Evolutionary conservation across 37 sponge, comb jelly and placozoan genomes (phyloP), one percentile per base, ranked within the genome.

Genomic region (Bolinopsis microptera): DNA sequence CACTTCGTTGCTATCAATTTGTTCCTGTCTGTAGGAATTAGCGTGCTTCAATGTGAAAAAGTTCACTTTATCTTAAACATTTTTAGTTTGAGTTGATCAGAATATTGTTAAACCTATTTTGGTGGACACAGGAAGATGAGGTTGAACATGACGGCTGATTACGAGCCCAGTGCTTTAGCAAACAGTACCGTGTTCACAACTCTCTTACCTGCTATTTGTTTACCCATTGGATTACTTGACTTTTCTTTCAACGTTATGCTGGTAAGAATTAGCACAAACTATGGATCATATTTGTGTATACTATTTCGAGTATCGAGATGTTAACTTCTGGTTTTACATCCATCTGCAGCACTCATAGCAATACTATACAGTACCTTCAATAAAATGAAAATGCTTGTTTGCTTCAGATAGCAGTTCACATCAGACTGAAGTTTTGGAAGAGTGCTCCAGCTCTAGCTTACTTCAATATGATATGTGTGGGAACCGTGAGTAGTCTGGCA

Each of bases 361-460:
- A n/a, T n/a, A n/a, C n/a, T n/a, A n/a, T n/a, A n/a, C n/a, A n/a
- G n/a, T n/a, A n/a, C n/a, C n/a, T n/a, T n/a, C n/a, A n/a, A n/a
- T n/a, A n/a, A n/a, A n/a, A n/a, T n/a, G n/a, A n/a, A n/a, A 48
- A 48, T 13, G 9, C 61, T 48, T 48, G 9, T 48, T 48, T 72
- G 5, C 75, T 28, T 28, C 75, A 72, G 75, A 72, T 72, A 72
- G 31, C 31, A 72, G 75, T 21, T 72, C 75, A 72, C 75, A 28
- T 72, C 31, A 72, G 75, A 72, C 75, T 72, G 3, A 72, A 72
- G 75, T 72, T 72, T n/a, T 72, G 75, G 75, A 72, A n/a, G 18
- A 30, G 75, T 72, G 31, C 75, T n/a, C 31, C 75, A 3, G 31
- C 75, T 28, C 75, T 72, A 28, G 75, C 75, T n/a, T 72, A 72